Evolutionary conservation across 2,797 vertebrate species (phyloP).

Genomic region (Bradypodion pumilum): DNA sequence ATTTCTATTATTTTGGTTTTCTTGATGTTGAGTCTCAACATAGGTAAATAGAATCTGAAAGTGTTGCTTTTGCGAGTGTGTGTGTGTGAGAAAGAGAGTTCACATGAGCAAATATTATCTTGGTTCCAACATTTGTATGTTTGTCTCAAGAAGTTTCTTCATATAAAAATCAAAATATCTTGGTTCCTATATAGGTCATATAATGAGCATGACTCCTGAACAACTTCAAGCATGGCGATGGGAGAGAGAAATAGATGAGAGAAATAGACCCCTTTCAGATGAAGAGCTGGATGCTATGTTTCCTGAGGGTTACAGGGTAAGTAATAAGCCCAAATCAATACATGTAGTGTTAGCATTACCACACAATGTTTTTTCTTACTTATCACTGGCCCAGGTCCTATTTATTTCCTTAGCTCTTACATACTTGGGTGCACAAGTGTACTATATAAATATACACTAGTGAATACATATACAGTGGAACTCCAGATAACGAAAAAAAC

Average conservation of each 20-base stretch:
- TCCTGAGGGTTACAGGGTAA: slow-evolving; percentile 97
- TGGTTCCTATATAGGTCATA: slow-evolving; percentile 81
- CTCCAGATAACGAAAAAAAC: no score
- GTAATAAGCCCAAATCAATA: not conserved
- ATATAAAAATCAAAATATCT: fast-evolving
- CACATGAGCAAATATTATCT: no score
- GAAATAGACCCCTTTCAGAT: slow-evolving; percentile 96
- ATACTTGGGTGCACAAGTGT: no score
- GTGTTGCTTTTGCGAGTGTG: not conserved
- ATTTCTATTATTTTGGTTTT: no score
- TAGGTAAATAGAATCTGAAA: not conserved
- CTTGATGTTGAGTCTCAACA: no score
- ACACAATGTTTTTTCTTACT: not conserved
- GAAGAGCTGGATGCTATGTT: slow-evolving; percentile 99
- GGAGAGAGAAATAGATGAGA: slow-evolving; percentile 98
- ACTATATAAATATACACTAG: no score
- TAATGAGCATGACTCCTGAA: slow-evolving; percentile 99
- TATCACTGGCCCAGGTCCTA: not conserved
- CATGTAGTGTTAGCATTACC: not conserved
- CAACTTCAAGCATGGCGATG: slow-evolving; percentile 98
- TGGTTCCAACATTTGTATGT: no score
- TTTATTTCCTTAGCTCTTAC: no score
- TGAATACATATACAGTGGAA: no score
- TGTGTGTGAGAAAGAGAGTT: no score
- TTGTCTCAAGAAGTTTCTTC: not conserved